Evolutionary conservation across 35 echinoderm and acorn worm species (phyloP), one percentile per base, ranked within the genome.

Genomic region (Eucidaris tribuloides): DNA sequence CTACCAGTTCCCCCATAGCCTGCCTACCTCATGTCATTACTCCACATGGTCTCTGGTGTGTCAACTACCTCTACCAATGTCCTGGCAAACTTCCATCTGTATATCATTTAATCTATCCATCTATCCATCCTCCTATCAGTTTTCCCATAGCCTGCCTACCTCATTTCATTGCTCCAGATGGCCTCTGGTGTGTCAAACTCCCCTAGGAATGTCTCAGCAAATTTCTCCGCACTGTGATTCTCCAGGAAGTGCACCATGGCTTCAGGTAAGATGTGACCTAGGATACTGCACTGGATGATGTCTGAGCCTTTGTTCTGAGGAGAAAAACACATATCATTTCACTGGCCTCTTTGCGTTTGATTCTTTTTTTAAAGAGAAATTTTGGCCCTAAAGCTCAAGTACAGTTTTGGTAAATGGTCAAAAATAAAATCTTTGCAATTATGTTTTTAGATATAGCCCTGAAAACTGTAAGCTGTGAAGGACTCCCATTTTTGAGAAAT

Each of bases 121-220:
- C n/a, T n/a, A n/a, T n/a, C n/a, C n/a, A n/a, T n/a, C n/a, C n/a
- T n/a, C n/a, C n/a, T n/a, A 27, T 68, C 35, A 33, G 24, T 18
- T 7, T 64, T 11, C 61, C 2, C 1, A 31, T 0, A 33, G 25
- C 2, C 22, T 7, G 0, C 71, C 20, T 43, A 94, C 86, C 86
- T 89, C 86, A 89, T 89, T 52, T 89, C 92, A 65, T 60, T 94
- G 46, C 82, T 89, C 90, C 94, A 92, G 61, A 97, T 97, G 1
- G 94, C 94, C 82, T 97, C 94, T 30, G 94, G 94, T 14, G 94
- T 97, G 41, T 97, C 94, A 84, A 97, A 97, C 60, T 97, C 94
- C 71, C 94, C 94, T 1, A 97, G 90, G 79, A 89, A 92, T 44
- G 90, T 97, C 57, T 97, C 94, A 37, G 94, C 94, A 97, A 92